Evolutionary conservation across 2,888 invertebrate genomes (phyloP), one percentile per base, ranked within the genome.

Genomic region (Napeogenes inachia): DNA sequence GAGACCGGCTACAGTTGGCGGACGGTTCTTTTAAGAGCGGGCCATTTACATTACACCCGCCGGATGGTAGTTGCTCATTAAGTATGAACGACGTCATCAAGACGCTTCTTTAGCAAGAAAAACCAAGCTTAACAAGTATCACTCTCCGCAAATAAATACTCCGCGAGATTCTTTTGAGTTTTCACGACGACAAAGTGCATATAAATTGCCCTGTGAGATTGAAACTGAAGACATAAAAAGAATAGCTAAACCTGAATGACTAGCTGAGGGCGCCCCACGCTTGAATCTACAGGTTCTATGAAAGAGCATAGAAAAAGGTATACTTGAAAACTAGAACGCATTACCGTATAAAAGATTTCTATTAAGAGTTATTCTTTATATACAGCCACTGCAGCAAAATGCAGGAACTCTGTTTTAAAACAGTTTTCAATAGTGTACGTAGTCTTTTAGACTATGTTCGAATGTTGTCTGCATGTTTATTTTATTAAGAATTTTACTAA

Each of bases 21-120:
- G 87, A 84, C 83, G 78, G 75, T 75, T 73, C 71, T 81, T 70
- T 80, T 80, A 81, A 88, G 81, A 83, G 82, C 79, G 80, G 87
- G 89, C 84, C 88, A 89, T 89, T 88, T 88, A 78, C 78, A 81
- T 79, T 84, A 81, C 86, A 84, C 85, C 80, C 83, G 71, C 78
- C 85, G 87, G 87, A 87, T 87, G 87, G 87, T 82, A 78, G 80
- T 78, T 84, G 84, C 89, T 89, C 89, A 89, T 90, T 89, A 89
- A 90, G 84, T 89, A 90, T 90, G 89, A 89, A 89, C 84, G 83
- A 74, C 80, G 84, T 89, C 89, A 89, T 89, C 89, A 89, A 87
- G 87, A 81, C 79, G 82, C 85, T 84, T 88, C 87, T 87, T 87
- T 82, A 82, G 79, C 68, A 78, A 84, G 85, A 89, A 89, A 89